These are phyloP conservation scores for Neoascia interrupta DNA, from an alignment of 2,888 invertebrate species.

Conservation along the genomic window DNA sequence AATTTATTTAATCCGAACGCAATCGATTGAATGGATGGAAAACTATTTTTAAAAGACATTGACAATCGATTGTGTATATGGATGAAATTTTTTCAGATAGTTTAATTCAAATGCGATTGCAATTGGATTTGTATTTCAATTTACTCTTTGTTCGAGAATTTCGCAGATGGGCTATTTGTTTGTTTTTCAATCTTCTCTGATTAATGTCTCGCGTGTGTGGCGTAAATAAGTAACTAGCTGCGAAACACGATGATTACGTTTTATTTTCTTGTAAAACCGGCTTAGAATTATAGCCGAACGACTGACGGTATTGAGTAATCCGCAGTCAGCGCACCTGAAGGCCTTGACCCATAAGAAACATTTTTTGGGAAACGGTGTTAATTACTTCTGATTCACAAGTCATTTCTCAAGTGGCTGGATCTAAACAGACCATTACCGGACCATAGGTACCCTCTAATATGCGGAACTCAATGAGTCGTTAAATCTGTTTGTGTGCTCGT, in stretches of 20 bases:
- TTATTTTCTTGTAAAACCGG: conserved; percentile 2
- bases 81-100: too few relatives aligned
- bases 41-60: conserved; percentile 56
- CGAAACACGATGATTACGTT: too few relatives aligned
- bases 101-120: too few relatives aligned
- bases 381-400: conserved; percentile 27
- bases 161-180: too few relatives aligned
- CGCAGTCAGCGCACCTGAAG: conserved; percentile 5
- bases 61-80: conserved; percentile 63
- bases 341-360: conserved; percentile 51
- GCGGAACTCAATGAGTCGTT: conserved; percentile 32
- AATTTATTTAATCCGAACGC: conserved; percentile 35
- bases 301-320: conserved; percentile 21
- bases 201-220: conserved; percentile 27
- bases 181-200: conserved; percentile 22
- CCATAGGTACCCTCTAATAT: conserved; percentile 7
- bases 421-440: conserved; percentile 6
- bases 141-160: too few relatives aligned
- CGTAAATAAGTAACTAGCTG: too few relatives aligned
- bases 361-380: conserved; percentile 30
- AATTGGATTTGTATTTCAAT: too few relatives aligned
- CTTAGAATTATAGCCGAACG: conserved; percentile 12
- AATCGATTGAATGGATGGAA: conserved; percentile 53
- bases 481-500: conserved; percentile 2
- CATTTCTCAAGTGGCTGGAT: conserved; percentile 32